phyloP scores from a whole-genome alignment of 2,888 invertebrate species.

The Frankliniella fusca region DNA sequence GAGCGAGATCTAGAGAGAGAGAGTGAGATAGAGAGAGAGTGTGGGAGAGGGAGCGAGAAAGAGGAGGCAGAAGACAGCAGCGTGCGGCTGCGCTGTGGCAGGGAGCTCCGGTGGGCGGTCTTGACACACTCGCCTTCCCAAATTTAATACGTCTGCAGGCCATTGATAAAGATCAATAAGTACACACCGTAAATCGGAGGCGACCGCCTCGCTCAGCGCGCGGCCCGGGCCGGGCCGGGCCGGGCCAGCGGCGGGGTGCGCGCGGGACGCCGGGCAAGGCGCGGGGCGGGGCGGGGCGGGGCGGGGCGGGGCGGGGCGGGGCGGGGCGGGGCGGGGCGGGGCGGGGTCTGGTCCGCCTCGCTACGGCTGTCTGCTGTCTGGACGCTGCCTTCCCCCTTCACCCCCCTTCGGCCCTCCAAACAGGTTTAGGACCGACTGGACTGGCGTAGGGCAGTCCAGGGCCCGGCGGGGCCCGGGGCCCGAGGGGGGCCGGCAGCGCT shows the following conservation, averaged over 20 bases:
- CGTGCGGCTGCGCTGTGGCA: background rate
- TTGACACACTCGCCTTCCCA: background rate
- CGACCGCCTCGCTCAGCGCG: background rate
- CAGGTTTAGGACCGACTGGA: background rate
- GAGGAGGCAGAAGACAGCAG: too few relatives aligned
- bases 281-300: background rate
- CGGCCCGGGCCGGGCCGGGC: background rate
- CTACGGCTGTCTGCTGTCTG: background rate
- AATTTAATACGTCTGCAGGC: conserved; percentile 21
- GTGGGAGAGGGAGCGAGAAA: too few relatives aligned
- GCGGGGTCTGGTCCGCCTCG: background rate
- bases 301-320: background rate
- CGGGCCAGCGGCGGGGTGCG: background rate
- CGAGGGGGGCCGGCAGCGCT: too few relatives aligned
- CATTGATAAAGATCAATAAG: conserved; percentile 22
- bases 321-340: background rate
- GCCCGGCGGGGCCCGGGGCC: too few relatives aligned
- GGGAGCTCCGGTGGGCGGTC: background rate
- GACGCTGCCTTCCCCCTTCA: background rate
- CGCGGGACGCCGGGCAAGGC: background rate
- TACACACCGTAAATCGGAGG: conserved; percentile 14
- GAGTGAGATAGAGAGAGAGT: too few relatives aligned
- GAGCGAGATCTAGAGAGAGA: too few relatives aligned
- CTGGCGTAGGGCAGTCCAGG: background rate
- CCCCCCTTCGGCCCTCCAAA: background rate